These are phyloP conservation scores for Sussaba pulchella DNA, from an alignment of 2,888 invertebrate species.

Conservation along the genomic window DNA sequence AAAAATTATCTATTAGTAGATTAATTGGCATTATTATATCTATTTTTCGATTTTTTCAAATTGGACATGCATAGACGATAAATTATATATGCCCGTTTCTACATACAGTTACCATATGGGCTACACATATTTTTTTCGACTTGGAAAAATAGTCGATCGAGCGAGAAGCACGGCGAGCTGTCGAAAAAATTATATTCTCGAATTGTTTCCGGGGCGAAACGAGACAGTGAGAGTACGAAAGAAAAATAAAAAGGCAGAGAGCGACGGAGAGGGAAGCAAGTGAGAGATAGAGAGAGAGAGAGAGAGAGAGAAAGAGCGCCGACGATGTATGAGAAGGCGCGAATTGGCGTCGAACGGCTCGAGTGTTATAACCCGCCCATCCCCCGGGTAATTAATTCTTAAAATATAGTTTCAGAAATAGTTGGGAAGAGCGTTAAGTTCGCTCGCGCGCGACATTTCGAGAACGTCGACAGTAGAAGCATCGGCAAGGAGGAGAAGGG, in stretches of 20 bases:
- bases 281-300: not conserved
- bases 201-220: constrained; percentile 52
- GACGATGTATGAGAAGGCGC: constrained; percentile 37
- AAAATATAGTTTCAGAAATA: constrained; percentile 73
- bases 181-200: constrained; percentile 64
- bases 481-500: not conserved
- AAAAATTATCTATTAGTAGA: too few species aligned
- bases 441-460: constrained; percentile 12
- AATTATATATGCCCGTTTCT: too few species aligned
- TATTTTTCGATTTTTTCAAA: too few species aligned
- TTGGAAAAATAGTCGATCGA: constrained; percentile 54
- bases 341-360: constrained; percentile 62
- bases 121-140: too few species aligned
- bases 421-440: constrained; percentile 52
- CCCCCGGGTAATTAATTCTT: constrained; percentile 72
- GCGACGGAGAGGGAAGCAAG: not conserved
- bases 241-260: not conserved
- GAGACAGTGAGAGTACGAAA: constrained; percentile 3
- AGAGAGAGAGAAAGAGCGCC: not conserved
- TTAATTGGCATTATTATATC: too few species aligned
- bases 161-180: constrained; percentile 53
- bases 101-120: too few species aligned
- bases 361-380: constrained; percentile 54
- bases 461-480: constrained; percentile 2
- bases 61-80: too few species aligned